These are phyloP conservation scores for Epinephelus coioides DNA, from an alignment of 2,797 vertebrate species.

Conservation along the genomic window DNA sequence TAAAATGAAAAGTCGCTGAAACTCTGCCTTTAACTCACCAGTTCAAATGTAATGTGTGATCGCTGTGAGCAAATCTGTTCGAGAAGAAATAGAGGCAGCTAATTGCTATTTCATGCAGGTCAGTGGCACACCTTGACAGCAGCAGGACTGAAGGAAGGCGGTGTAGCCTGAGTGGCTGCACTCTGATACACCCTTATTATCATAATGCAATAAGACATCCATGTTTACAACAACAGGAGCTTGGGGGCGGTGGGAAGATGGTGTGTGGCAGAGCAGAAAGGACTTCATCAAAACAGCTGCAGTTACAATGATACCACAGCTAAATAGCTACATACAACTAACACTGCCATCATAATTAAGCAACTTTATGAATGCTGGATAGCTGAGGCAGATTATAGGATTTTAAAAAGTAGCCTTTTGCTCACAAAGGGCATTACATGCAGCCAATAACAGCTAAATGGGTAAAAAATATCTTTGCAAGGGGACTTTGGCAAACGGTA, in stretches of 20 bases:
- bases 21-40: neutral
- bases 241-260: conserved; percentile 44
- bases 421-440: conserved; percentile 14
- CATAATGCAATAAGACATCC: conserved; percentile 70
- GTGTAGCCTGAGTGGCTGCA: conserved; percentile 29
- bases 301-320: conserved; percentile 40
- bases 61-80: neutral
- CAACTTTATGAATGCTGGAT: conserved; percentile 22
- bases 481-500: neutral
- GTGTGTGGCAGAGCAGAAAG: conserved; percentile 53
- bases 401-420: conserved; percentile 18
- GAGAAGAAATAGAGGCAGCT: conserved; percentile 8
- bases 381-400: conserved; percentile 22
- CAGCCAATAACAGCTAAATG: conserved; percentile 28
- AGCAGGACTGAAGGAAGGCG: conserved; percentile 34
- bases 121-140: conserved; percentile 36
- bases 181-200: conserved; percentile 61
- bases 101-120: conserved; percentile 49
- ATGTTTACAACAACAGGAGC: conserved; percentile 69
- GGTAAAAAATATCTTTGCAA: conserved; percentile 10
- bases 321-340: conserved; percentile 24
- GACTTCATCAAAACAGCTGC: conserved; percentile 58
- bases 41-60: neutral
- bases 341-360: conserved; percentile 29
- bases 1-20: neutral